Base-by-base conservation (phyloP, 2,113 vertebrate genomes). In the Tympanuchus pallidicinctus region DNA sequence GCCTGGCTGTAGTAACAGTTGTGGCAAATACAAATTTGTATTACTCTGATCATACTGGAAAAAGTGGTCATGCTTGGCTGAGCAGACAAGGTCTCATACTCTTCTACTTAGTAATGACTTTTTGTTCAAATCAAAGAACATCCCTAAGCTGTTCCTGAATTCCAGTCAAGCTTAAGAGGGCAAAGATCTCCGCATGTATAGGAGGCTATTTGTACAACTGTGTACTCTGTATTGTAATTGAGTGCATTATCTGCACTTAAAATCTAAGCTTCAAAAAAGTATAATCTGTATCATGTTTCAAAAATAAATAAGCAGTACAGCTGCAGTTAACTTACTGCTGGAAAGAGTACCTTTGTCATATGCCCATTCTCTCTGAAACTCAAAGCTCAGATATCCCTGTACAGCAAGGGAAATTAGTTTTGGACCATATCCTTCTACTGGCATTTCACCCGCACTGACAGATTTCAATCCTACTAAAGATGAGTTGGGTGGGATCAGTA, bases 161-260 rank as follows among this genome's bases (percentile, higher is more conserved):
- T 93, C 94, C 96, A 87, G 63, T 50, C 76, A 67, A 82, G 95
- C 96, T 95, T 94, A 96, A 45, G 48, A 90, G 94, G 91, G 59
- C 90, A 96, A 96, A 96, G 91, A 94, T 84, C 94, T 90, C 74
- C 2, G 0, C 8, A 32, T 38, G 65, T 16, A 86, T 81, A 90
- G 40, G 4, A 93, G n/a, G 73, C 69, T 78, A 75, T 64, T 77
- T 86, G 90, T 65, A 64, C 47, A 71, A 28, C 18, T 5, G 17
- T 27, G 42, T 11, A 47, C 52, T 52, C 47, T 17, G 2, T 54
- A 73, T 42, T 71, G 57, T 69, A 94, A 91, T 2, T 50, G 65
- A 48, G 54, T 60, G 57, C 60, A 71, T 72, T 89, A 89, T 11
- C 65, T 73, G 34, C 27, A 48, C 42, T 92, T 72, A 61, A 92